Conservation (phyloP, 2,888 invertebrate genomes). For the Drosophila aldrichi region DNA sequence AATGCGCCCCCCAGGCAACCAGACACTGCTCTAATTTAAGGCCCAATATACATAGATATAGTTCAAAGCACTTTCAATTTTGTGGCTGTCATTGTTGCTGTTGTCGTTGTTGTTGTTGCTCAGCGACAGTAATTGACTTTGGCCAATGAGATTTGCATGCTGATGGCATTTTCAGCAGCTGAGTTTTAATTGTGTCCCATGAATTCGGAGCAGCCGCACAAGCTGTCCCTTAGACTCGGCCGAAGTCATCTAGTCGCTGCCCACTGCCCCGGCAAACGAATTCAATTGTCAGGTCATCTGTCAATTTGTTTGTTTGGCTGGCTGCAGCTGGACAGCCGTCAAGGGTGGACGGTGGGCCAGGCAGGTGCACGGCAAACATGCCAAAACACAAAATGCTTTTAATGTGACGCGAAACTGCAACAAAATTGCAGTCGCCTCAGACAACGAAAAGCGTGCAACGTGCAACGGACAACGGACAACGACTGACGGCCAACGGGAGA, state of each 20-base stretch:
- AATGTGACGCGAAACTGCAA: conserved; percentile 77
- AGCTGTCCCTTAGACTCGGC: conserved; percentile 14
- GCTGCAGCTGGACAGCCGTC: conserved; percentile 71
- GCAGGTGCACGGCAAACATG: conserved; percentile 57
- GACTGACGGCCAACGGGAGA: background rate
- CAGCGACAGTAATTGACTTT: conserved; percentile 61
- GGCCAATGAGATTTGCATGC: conserved; percentile 67
- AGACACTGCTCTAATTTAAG: conserved; percentile 19
- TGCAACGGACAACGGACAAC: background rate
- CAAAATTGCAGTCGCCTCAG: conserved; percentile 60
- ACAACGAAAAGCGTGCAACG: conserved; percentile 1
- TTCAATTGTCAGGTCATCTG: conserved; percentile 81
- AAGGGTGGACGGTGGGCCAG: conserved; percentile 33
- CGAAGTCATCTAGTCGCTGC: conserved; percentile 29
- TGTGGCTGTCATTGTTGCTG: background rate
- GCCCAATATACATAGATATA: conserved; percentile 22
- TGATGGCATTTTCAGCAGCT: conserved; percentile 67
- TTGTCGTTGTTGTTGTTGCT: conserved; percentile 13
- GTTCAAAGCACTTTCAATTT: conserved; percentile 30
- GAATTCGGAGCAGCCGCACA: conserved; percentile 23
- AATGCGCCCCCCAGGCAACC: conserved; percentile 19
- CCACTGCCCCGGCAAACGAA: conserved; percentile 42
- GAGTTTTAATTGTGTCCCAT: conserved; percentile 68
- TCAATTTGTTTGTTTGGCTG: conserved; percentile 77
- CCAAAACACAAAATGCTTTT: conserved; percentile 72